Conservation (phyloP, 2,888 invertebrate genomes). For the Globia sparganii region DNA sequence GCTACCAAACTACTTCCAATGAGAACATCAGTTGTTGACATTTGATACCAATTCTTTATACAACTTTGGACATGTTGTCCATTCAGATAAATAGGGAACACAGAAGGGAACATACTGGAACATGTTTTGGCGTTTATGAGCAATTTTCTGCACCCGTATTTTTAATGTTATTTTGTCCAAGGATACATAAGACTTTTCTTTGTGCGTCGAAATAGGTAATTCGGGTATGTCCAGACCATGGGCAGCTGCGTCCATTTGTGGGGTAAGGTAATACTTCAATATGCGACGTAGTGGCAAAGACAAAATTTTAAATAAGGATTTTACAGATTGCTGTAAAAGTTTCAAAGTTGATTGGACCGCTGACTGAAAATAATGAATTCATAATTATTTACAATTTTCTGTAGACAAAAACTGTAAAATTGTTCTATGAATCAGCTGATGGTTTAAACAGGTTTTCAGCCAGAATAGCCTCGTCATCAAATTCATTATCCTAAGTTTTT, state of each 20-base stretch:
- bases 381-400: neutral
- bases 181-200: neutral
- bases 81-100: conserved; percentile 9
- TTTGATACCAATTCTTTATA: conserved; percentile 76
- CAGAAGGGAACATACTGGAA: neutral
- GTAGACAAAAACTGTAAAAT: neutral
- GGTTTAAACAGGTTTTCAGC: neutral
- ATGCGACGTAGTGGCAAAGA: neutral
- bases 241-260: neutral
- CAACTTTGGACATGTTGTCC: conserved; percentile 51
- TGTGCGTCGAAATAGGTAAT: no score
- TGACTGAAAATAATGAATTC: neutral
- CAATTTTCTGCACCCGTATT: neutral
- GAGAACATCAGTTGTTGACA: conserved; percentile 78
- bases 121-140: conserved; percentile 16
- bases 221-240: neutral
- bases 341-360: neutral
- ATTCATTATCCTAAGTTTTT: neutral
- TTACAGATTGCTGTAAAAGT: neutral
- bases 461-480: neutral
- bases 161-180: neutral
- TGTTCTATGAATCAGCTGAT: neutral
- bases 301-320: neutral
- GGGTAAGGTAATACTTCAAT: neutral
- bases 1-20: conserved; percentile 83